phyloP scores from a whole-genome alignment of 2,113 vertebrate species.

The Hoplias malabaricus region DNA sequence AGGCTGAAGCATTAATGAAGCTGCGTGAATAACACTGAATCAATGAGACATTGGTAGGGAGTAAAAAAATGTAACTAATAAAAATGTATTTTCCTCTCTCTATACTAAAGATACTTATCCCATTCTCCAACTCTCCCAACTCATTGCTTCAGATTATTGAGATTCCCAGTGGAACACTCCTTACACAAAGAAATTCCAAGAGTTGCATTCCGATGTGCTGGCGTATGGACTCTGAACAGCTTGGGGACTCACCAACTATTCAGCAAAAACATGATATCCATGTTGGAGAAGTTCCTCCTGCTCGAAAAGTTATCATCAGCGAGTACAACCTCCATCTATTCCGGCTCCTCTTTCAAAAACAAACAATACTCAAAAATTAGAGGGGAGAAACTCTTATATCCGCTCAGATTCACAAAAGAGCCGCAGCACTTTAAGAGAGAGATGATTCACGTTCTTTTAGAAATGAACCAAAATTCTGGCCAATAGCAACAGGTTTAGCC shows the following conservation, averaged over 20 bases:
- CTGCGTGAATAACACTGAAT: not conserved
- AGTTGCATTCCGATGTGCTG: constrained; percentile 40
- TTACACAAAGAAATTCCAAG: constrained; percentile 40
- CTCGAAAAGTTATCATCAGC: not conserved
- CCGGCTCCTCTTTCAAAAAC: not conserved
- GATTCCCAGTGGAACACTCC: constrained; percentile 32
- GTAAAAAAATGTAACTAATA: not conserved
- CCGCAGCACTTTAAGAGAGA: not conserved
- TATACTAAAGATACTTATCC: not conserved
- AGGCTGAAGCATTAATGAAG: not conserved
- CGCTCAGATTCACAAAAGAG: not conserved
- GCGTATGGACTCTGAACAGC: not conserved
- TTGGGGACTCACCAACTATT: constrained; percentile 20
- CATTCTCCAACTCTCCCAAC: constrained; percentile 27
- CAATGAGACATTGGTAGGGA: not conserved
- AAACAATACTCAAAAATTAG: not conserved
- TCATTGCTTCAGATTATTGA: constrained; percentile 37
- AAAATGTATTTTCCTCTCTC: not conserved
- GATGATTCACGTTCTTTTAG: not conserved
- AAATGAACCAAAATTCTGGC: too few relatives aligned
- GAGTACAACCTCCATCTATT: not conserved
- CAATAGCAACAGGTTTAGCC: too few relatives aligned
- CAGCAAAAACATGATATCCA: constrained; percentile 25
- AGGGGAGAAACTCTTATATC: not conserved
- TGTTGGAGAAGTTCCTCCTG: constrained; percentile 11